These are phyloP conservation scores for Holacanthella duospinosa DNA, from an alignment of 2,888 invertebrate species.

Conservation along the genomic window DNA sequence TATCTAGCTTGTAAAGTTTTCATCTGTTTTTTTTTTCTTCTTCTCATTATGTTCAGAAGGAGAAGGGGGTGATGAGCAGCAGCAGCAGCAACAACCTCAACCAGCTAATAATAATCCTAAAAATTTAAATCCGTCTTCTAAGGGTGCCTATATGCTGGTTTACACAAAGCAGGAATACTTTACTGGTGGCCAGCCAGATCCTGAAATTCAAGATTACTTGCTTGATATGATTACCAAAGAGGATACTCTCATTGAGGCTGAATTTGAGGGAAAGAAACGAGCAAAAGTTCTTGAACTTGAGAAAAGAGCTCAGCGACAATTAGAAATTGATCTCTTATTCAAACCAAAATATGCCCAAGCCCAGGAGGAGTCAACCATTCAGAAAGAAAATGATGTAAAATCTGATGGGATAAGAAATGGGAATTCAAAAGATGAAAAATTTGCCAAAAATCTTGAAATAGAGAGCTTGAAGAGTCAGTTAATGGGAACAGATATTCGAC, in stretches of 20 bases:
- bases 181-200: constrained; percentile 26
- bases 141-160: constrained; percentile 55
- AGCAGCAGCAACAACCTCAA: not conserved
- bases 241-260: constrained; percentile 42
- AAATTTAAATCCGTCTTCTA: constrained; percentile 45
- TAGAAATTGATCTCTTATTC: constrained; percentile 21
- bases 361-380: no score
- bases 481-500: not conserved
- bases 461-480: no score
- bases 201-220: constrained; percentile 38
- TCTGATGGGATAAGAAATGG: not conserved
- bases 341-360: not conserved
- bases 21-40: no score
- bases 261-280: constrained; percentile 39
- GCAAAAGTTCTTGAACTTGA: constrained; percentile 11
- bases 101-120: not conserved
- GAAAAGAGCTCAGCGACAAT: constrained; percentile 10
- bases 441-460: no score
- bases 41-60: not conserved
- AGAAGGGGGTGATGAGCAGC: not conserved
- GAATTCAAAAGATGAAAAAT: no score
- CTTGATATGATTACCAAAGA: constrained; percentile 40
- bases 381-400: not conserved
- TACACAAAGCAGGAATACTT: constrained; percentile 43
- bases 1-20: no score